phyloP scores from a whole-genome alignment of 2,888 invertebrate genomes.

The Drosophila anomalata region DNA sequence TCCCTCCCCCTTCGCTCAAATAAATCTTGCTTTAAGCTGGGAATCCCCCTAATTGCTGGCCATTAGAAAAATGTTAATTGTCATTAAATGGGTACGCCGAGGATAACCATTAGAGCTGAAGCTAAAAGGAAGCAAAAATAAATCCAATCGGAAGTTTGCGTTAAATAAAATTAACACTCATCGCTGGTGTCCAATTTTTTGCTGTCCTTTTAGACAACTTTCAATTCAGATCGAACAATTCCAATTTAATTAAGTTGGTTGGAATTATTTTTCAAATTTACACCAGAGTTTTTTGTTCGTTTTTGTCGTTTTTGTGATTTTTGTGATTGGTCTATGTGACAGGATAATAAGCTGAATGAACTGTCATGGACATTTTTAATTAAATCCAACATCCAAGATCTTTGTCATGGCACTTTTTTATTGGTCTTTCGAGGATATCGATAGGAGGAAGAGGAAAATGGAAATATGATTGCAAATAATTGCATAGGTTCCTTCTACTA shows the following conservation, averaged over 20 bases:
- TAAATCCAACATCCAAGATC: conserved; percentile 60
- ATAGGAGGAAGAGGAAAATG: conserved; percentile 15
- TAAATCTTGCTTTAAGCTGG: conserved; percentile 73
- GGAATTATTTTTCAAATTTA: conserved; percentile 21
- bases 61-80: conserved; percentile 76
- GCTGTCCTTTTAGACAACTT: conserved; percentile 49
- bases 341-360: conserved; percentile 37
- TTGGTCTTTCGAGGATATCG: conserved; percentile 44
- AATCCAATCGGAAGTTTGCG: conserved; percentile 17
- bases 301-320: conserved; percentile 15
- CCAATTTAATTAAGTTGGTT: conserved; percentile 60
- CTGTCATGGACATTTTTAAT: conserved; percentile 65
- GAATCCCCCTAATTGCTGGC: conserved; percentile 65
- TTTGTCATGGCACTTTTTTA: conserved; percentile 29
- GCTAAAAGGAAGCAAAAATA: not conserved
- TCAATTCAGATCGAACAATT: conserved; percentile 58
- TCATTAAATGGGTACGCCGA: conserved; percentile 49
- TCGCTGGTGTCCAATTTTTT: not conserved
- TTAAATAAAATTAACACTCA: conserved; percentile 30
- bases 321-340: conserved; percentile 24
- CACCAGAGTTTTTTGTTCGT: conserved; percentile 60
- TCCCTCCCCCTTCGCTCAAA: conserved; percentile 38
- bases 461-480: conserved; percentile 47
- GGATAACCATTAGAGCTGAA: conserved; percentile 5
- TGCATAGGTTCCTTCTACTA: conserved; percentile 34